Evolutionary conservation across 2,113 vertebrate genomes (phyloP), one percentile per base, ranked within the genome.

Genomic region (Tetrax tetrax): DNA sequence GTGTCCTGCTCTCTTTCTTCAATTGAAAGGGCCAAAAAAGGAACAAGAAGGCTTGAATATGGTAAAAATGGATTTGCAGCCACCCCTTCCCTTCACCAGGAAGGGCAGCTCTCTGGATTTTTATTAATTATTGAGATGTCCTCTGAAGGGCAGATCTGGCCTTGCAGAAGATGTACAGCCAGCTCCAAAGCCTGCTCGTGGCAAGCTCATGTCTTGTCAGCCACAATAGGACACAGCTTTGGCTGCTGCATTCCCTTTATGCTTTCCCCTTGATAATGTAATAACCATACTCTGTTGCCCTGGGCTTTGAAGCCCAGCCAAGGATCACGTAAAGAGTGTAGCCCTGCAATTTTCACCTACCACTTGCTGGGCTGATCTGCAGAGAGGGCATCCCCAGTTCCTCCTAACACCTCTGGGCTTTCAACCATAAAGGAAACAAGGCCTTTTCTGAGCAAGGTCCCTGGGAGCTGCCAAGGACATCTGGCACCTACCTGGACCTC

Each of bases 1-100:
- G 95, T 38, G 89, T 95, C 69, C 96, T 83, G 1, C 97, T 98
- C 72, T 98, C 97, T 83, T 77, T 93, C 87, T 93, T 93, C 60
- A 98, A 59, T 97, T 98, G 92, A 81, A 28, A 43, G 74, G 65
- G 28, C 35, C 7, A 8, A 97, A 29, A 69, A 27, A 4, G 11
- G 23, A 78, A 77, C 3, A 5, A 56, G 65, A 80, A 19, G 21
- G 35, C 27, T 17, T 47, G 17, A 79, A 43, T 0, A 3, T 7
- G 6, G 28, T 33, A 51, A 65, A 64, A 77, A 54, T 37, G 5
- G 5, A 4, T 57, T 70, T 76, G 68, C 51, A 90, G 47, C 12
- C 47, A 63, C 12, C 57, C 41, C 35, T 45, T 85, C 27, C 25
- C 65, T 56, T 74, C 35, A 21, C 21, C 28, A 75, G 47, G 12